Conservation (phyloP, 2,888 invertebrate species). For the Caenorhabditis becei region DNA sequence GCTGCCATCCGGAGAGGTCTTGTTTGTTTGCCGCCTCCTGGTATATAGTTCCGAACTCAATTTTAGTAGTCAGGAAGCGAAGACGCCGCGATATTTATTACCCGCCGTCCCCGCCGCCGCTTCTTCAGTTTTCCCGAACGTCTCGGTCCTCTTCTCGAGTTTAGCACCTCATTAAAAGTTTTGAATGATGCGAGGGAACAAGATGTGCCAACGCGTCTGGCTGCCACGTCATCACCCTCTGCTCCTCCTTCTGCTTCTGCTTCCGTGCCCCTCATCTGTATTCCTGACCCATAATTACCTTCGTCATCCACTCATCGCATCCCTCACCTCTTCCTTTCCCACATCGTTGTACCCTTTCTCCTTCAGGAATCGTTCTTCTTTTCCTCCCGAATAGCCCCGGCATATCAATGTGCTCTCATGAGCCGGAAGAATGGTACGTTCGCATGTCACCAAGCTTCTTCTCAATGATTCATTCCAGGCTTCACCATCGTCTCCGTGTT, state of each 20-base stretch:
- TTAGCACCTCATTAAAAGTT: conserved; percentile 46
- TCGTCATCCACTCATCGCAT: conserved; percentile 39
- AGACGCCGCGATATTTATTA: conserved; percentile 55
- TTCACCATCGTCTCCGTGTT: conserved; percentile 45
- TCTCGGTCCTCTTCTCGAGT: conserved; percentile 1
- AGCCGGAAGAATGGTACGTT: conserved; percentile 59
- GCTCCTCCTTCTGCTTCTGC: conserved; percentile 12
- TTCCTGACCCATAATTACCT: conserved; percentile 43
- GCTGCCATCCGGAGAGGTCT: conserved; percentile 35
- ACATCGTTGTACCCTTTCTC: conserved; percentile 22
- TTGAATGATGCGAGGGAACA: conserved; percentile 21
- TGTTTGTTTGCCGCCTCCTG: conserved; percentile 33
- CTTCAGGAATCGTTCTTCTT: conserved; percentile 28
- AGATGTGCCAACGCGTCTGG: conserved; percentile 20
- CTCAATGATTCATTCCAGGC: conserved; percentile 22
- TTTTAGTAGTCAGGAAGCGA: conserved; percentile 62
- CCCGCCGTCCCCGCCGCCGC: conserved; percentile 13
- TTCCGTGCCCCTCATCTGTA: conserved; percentile 5
- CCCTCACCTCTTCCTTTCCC: neutral
- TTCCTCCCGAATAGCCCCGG: conserved; percentile 2
- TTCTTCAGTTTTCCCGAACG: conserved; percentile 16
- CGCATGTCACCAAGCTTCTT: neutral
- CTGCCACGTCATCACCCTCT: conserved; percentile 33
- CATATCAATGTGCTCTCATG: conserved; percentile 63
- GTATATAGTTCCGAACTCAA: conserved; percentile 62